Base-by-base conservation (phyloP, 2,797 vertebrate genomes). In the Coccyzus lansbergi region DNA sequence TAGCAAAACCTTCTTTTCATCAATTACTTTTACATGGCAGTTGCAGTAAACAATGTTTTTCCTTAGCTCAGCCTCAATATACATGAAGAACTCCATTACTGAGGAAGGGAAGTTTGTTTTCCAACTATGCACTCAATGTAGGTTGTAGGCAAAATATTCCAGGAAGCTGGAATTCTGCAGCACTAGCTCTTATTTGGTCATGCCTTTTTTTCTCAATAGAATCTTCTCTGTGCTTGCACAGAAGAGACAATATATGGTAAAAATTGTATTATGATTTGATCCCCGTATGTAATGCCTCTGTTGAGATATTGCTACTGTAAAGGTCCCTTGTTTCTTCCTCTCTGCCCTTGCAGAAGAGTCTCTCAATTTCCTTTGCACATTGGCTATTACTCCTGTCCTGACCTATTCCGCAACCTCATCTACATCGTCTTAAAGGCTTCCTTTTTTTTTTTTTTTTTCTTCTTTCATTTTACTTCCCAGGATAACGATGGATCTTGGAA, bases 381-480 rank as follows among this genome's bases (percentile, higher is more conserved):
- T 56, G 22, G 12, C 34, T 70, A 12, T 9, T 46, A 77, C n/a
- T 88, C 28, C 21, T 4, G 4, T 64, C 48, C 65, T 74, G 22
- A 93, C 19, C 34, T 46, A n/a, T 40, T 67, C 69, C 2, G 2
- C 48, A 83, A 48, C 0, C 1, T 28, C 62, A 14, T 10, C 44
- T 67, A 33, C 31, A n/a, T 67, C 21, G 69, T 40, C 72, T 58
- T 59, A 88, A 81, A 72, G 62, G 7, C 17, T 65, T 44, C 42
- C 3, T 55, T 63, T 70, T n/a, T 83, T n/a, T 1, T 83, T n/a
- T 1, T 65, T 44, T 36, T 2, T 55, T 63, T 67, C 29, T 83
- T 49, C 15, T 86, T 76, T 76, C 22, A 46, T 69, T 92, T 92
- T 69, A 34, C 18, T 31, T 84, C 90, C 31, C 33, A 88, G 34